Base-by-base conservation (phyloP, 2,888 invertebrate genomes). In the Phyllotreta cruciferae region DNA sequence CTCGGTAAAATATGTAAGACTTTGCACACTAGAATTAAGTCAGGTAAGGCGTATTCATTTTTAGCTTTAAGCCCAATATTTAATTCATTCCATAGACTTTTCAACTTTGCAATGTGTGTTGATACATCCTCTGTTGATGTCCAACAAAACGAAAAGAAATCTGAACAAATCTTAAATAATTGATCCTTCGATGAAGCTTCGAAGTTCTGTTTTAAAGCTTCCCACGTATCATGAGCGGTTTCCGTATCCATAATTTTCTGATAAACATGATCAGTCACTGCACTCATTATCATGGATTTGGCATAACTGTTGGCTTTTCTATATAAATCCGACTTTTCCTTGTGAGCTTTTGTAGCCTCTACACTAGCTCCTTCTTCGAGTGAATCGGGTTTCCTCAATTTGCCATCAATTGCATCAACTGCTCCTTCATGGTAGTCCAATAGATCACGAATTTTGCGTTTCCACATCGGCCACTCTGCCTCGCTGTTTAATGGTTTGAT, bases 171-270 rank as follows among this genome's bases (percentile, higher is more conserved):
- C n/a, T n/a, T n/a, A n/a, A n/a, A n/a, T n/a, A n/a, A n/a, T n/a
- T n/a, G n/a, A n/a, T n/a, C n/a, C n/a, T n/a, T n/a, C n/a, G n/a
- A n/a, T n/a, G n/a, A n/a, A n/a, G n/a, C n/a, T n/a, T n/a, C n/a
- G n/a, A n/a, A n/a, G n/a, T n/a, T n/a, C n/a, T n/a, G n/a, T n/a
- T n/a, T n/a, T n/a, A n/a, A n/a, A n/a, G n/a, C n/a, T n/a, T n/a
- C n/a, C n/a, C n/a, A n/a, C n/a, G n/a, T n/a, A n/a, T n/a, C n/a
- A n/a, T n/a, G n/a, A n/a, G n/a, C n/a, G n/a, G n/a, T n/a, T n/a
- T n/a, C 53, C 70, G 70, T 74, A 60, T 77, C 77, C 76, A 77
- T 76, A 37, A 77, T 75, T 60, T 78, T 78, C 42, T 76, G 73
- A 66, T 77, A 73, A 1, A 78, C 73, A 3, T 3, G 2, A 24